Percentiles rank a stretch among this genome's conserved stretches.
phyloP scores from a whole-genome alignment of 2,888 invertebrate species.

The Synanthedon myopaeformis region DNA sequence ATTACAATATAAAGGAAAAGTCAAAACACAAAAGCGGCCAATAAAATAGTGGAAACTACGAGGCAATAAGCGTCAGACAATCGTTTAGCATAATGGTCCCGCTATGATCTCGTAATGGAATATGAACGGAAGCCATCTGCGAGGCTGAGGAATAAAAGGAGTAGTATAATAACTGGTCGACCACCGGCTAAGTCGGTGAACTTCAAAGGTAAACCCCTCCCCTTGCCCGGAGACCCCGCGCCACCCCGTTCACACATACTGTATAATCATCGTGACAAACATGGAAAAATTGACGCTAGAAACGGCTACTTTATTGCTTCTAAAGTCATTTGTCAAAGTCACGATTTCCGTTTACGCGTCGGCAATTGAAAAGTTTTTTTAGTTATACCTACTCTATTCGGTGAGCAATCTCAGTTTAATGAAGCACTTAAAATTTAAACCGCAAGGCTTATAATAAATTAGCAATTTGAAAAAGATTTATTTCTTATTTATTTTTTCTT shows the following conservation, averaged over 20 bases:
- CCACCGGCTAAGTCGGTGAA: slow-evolving; percentile 54
- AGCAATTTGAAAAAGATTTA: background rate
- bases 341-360: slow-evolving; percentile 6
- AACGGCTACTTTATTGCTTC: slow-evolving; percentile 25
- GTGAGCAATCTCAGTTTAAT: background rate
- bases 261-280: slow-evolving; percentile 50
- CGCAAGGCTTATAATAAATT: background rate
- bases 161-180: slow-evolving; percentile 40
- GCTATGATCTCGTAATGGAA: slow-evolving; percentile 42
- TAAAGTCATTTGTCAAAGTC: slow-evolving; percentile 34
- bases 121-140: slow-evolving; percentile 49
- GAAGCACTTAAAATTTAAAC: background rate
- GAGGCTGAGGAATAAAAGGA: slow-evolving; percentile 42
- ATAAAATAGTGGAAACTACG: slow-evolving; percentile 19
- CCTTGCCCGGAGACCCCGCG: slow-evolving; percentile 9
- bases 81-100: slow-evolving; percentile 33
- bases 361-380: background rate
- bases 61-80: slow-evolving; percentile 26
- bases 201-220: slow-evolving; percentile 39
- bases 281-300: slow-evolving; percentile 28
- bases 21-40: background rate
- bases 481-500: background rate
- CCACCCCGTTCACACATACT: slow-evolving; percentile 16
- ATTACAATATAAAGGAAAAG: background rate
- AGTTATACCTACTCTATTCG: background rate